Base-by-base conservation (phyloP, 2,797 vertebrate genomes). In the Halcyon smyrnensis region DNA sequence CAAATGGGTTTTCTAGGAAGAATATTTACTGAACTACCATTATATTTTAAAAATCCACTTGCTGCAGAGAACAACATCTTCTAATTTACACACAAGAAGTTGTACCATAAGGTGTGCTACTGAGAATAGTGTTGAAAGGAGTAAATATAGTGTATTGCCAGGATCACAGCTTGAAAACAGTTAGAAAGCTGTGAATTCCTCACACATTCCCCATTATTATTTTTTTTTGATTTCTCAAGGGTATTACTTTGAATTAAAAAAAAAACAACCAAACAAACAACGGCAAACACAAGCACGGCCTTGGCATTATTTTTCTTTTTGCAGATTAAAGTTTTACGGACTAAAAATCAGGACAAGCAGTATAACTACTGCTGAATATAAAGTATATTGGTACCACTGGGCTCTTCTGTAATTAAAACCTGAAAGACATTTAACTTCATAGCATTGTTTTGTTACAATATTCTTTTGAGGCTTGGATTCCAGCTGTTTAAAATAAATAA, bases 401-500 rank as follows among this genome's bases (percentile, higher is more conserved):
- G 15, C 27, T 87, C 3, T 71, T 76, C 43, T 65, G 14, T 77
- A 84, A 87, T 75, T 90, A 82, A 81, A 90, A 91, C 59, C 27
- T 53, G 16, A 46, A 96, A 85, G 95, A 48, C 56, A 70, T 91
- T 87, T 67, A 89, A 41, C 74, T 93, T 97, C 69, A 54, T 82
- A 75, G 43, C 50, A 64, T 36, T 70, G 24, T 71, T 89, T 82
- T 77, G 59, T 92, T 94, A 20, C 63, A n/a, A n/a, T 95, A 71
- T 87, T 96, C 75, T 93, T 12, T 45, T 83, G 39, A 77, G 78
- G 12, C n/a, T 43, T 51, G 57, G 60, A 87, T 62, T 93, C 77
- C 82, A 96, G 90, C 89, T 96, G 60, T 91, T 95, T 65, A 85
- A 94, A 88, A 67, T 76, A 75, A 88, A 73, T 67, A 77, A 64